phyloP scores from a whole-genome alignment of 2,888 invertebrate species.

The Anodontia alba region DNA sequence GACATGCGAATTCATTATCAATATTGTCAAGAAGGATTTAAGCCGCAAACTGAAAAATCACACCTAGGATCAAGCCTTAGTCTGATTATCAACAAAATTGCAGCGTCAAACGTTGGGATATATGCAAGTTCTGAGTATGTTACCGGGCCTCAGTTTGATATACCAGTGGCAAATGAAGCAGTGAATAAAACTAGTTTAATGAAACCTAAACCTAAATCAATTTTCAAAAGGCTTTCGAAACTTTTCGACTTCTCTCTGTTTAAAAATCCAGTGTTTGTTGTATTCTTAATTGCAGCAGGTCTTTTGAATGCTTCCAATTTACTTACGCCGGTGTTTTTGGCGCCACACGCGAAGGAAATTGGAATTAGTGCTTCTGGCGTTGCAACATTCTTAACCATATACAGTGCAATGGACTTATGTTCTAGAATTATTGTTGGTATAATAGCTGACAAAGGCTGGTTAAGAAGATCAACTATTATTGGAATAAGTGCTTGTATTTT shows the following conservation, averaged over 20 bases:
- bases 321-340: conserved; percentile 44
- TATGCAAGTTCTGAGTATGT: conserved; percentile 24
- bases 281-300: conserved; percentile 33
- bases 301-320: conserved; percentile 43
- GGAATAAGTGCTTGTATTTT: conserved; percentile 30
- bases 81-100: background rate
- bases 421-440: conserved; percentile 46
- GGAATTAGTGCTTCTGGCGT: conserved; percentile 36
- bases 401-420: conserved; percentile 44
- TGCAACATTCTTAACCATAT: conserved; percentile 45
- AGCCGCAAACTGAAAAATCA: background rate
- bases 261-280: conserved; percentile 45
- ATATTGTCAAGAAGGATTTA: background rate
- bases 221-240: background rate
- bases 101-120: background rate
- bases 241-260: conserved; percentile 44
- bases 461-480: conserved; percentile 40
- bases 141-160: conserved; percentile 6
- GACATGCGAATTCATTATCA: background rate
- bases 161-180: background rate
- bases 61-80: background rate
- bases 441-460: conserved; percentile 41
- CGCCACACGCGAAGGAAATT: conserved; percentile 53
- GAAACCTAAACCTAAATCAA: background rate
- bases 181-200: background rate